phyloP scores from a whole-genome alignment of 23 tunicate species.

The Ciona savignyi region DNA sequence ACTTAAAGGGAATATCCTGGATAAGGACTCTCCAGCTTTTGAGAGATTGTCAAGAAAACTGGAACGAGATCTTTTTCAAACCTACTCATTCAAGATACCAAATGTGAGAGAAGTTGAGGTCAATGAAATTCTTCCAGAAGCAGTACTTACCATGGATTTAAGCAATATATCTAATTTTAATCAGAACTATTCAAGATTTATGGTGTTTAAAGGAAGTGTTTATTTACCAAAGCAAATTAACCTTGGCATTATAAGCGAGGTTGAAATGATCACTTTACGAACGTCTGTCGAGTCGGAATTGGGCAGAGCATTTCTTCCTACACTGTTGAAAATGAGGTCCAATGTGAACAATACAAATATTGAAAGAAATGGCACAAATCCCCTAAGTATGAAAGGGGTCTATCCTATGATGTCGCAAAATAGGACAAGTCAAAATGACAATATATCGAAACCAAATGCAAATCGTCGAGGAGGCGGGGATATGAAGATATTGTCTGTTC shows the following conservation, averaged over 20 bases:
- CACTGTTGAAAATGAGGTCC: background rate
- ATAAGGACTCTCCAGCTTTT: background rate
- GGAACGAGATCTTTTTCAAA: conserved; percentile 10
- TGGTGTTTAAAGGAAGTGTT: background rate
- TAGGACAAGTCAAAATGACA: too few species aligned
- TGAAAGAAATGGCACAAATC: background rate
- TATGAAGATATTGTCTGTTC: background rate
- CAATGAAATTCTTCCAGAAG: background rate
- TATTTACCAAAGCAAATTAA: background rate
- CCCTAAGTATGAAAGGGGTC: background rate
- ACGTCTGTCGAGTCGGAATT: background rate
- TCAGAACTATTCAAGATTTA: background rate
- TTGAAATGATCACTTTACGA: background rate
- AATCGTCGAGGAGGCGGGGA: too few species aligned
- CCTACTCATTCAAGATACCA: background rate
- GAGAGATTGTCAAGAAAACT: background rate
- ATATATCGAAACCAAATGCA: too few species aligned
- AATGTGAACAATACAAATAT: background rate
- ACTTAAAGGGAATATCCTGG: background rate
- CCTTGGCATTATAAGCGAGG: background rate
- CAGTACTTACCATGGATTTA: background rate
- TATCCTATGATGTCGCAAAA: too few species aligned
- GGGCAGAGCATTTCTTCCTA: background rate
- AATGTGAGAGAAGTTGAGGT: background rate
- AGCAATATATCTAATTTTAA: too few species aligned